Evolutionary conservation across 2,113 vertebrate species (phyloP).

Genomic region (Arizona elegans): DNA sequence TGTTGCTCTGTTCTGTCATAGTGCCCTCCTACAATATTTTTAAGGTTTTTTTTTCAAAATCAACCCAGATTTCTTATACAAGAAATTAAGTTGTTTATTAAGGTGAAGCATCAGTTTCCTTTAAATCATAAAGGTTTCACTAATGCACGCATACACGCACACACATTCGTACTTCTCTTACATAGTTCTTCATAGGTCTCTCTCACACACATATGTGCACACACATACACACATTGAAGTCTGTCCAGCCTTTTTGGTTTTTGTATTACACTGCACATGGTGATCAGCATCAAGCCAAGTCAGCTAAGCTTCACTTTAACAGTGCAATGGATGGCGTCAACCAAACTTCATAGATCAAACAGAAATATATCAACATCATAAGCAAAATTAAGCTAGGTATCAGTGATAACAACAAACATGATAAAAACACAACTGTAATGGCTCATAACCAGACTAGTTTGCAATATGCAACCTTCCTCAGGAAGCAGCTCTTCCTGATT

Average conservation of each 20-base stretch:
- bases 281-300: conserved; percentile 66
- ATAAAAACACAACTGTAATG: conserved; percentile 54
- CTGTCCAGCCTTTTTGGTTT: conserved; percentile 71
- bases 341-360: conserved; percentile 72
- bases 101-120: conserved; percentile 68
- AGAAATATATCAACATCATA: conserved; percentile 55
- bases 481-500: conserved; percentile 64
- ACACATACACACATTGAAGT: conserved; percentile 61
- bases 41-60: conserved; percentile 57
- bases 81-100: conserved; percentile 56
- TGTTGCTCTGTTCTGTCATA: conserved; percentile 61
- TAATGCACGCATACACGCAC: conserved; percentile 59
- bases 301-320: conserved; percentile 71
- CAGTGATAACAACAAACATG: conserved; percentile 18
- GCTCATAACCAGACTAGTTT: conserved; percentile 82
- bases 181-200: conserved; percentile 47
- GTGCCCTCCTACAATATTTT: conserved; percentile 57
- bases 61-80: conserved; percentile 54
- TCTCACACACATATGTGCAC: conserved; percentile 58
- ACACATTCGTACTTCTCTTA: conserved; percentile 53
- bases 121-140: conserved; percentile 67
- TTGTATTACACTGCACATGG: conserved; percentile 66
- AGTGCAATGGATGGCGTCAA: conserved; percentile 72
- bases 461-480: conserved; percentile 62
- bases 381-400: conserved; percentile 55